Evolutionary conservation across 2,888 invertebrate species (phyloP).

Genomic region (Mongoloraphidia duomilia): DNA sequence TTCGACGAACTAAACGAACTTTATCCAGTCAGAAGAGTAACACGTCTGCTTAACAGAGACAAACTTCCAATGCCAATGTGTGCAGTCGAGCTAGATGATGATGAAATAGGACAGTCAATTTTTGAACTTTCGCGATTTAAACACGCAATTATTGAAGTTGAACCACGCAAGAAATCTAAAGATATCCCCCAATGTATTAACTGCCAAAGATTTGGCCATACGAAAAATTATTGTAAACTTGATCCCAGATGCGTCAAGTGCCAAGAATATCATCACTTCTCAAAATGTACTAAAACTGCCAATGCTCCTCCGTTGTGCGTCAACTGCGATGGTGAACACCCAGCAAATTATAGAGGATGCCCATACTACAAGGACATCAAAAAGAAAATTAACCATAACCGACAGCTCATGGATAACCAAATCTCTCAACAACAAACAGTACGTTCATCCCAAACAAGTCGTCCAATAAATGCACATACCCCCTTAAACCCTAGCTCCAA

Average conservation of each 20-base stretch:
- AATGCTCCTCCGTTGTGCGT: slow-evolving; percentile 2
- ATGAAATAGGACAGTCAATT: background rate
- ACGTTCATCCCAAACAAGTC: too few relatives aligned
- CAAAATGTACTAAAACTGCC: slow-evolving; percentile 2
- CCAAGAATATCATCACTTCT: slow-evolving; percentile 1
- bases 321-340: slow-evolving; percentile 6
- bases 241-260: slow-evolving; percentile 7
- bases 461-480: too few relatives aligned
- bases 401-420: too few relatives aligned
- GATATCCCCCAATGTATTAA: background rate
- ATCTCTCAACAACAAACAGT: too few relatives aligned
- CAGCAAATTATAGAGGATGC: slow-evolving; percentile 7
- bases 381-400: too few relatives aligned
- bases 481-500: too few relatives aligned
- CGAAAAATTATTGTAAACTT: slow-evolving; percentile 4
- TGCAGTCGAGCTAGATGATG: slow-evolving; percentile 1
- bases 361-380: too few relatives aligned
- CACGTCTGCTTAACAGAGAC: background rate
- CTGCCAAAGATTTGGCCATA: too few relatives aligned
- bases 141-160: background rate
- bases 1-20: background rate
- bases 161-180: background rate
- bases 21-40: background rate
- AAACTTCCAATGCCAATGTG: slow-evolving; percentile 4
- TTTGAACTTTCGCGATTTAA: background rate